Conservation (phyloP, 2,797 vertebrate genomes). For the Chaunax sp. region DNA sequence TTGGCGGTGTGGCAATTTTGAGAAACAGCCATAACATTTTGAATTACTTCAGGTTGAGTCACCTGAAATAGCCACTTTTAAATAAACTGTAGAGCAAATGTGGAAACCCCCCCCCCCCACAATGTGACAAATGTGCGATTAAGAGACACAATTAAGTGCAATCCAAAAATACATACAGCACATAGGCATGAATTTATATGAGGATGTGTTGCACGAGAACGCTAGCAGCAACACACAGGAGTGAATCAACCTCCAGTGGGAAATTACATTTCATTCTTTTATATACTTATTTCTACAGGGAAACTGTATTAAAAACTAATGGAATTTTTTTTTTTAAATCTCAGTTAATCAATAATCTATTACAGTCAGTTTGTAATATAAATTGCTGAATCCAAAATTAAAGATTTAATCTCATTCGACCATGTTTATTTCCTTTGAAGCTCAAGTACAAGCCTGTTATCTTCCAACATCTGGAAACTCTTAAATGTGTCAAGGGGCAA, state of each 20-base stretch:
- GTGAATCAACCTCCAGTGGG: neutral
- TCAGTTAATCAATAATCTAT: neutral
- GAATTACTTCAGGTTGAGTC: constrained; percentile 38
- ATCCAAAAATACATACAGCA: constrained; percentile 3
- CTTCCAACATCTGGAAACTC: constrained; percentile 31
- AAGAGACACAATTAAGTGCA: constrained; percentile 10
- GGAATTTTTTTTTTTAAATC: no score
- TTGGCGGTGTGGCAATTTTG: constrained; percentile 28
- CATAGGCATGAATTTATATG: neutral
- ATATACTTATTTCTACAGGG: neutral
- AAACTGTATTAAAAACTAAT: neutral
- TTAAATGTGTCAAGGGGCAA: constrained; percentile 23
- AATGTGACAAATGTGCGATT: constrained; percentile 20
- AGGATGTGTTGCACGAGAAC: constrained; percentile 19
- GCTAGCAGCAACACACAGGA: constrained; percentile 16
- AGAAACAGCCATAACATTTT: constrained; percentile 24
- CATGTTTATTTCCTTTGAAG: neutral
- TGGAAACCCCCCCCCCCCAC: constrained; percentile 24
- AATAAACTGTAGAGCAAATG: constrained; percentile 24
- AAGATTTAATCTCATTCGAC: neutral
- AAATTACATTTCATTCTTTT: neutral
- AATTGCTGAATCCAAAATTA: neutral
- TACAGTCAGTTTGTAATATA: neutral
- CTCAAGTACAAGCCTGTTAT: neutral
- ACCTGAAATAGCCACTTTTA: constrained; percentile 24